A percentile compares a stretch with the other conserved stretches of the same genome.
Conservation (phyloP, 1,140 invertebrate genomes). For the Cherax destructor region DNA sequence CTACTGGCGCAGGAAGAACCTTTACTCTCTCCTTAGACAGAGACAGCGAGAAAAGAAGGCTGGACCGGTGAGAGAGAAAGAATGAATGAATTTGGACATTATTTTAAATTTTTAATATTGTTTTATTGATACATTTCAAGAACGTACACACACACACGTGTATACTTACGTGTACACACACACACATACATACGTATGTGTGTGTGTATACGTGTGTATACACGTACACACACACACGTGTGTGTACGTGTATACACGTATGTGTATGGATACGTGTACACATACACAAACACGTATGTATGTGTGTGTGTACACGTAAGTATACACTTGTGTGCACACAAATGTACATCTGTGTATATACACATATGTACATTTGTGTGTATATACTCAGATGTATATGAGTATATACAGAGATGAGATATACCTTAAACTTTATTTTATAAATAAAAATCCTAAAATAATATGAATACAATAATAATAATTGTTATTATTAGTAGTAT, state of each 20-base stretch:
- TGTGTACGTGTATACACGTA: neutral
- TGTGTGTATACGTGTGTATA: neutral
- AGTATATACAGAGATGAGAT: neutral
- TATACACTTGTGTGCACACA: neutral
- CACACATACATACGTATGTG: too few relatives aligned
- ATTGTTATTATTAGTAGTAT: too few relatives aligned
- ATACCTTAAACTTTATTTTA: too few relatives aligned
- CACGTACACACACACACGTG: neutral
- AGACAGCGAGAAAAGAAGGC: conserved; percentile 48
- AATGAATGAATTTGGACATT: neutral
- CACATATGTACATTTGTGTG: neutral
- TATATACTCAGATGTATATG: too few relatives aligned
- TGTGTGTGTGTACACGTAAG: too few relatives aligned
- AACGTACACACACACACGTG: too few relatives aligned
- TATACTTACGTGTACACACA: too few relatives aligned
- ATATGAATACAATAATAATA: too few relatives aligned
- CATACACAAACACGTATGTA: too few relatives aligned
- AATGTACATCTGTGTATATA: neutral
- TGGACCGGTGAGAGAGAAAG: conserved; percentile 22
- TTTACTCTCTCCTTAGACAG: conserved; percentile 15
- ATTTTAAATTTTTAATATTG: too few relatives aligned
- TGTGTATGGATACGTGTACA: neutral
- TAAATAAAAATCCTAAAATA: too few relatives aligned
- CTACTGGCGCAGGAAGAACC: conserved; percentile 49
- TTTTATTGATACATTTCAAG: too few relatives aligned